Conservation (phyloP, 2,888 invertebrate species). For the Chironomus tentans region DNA sequence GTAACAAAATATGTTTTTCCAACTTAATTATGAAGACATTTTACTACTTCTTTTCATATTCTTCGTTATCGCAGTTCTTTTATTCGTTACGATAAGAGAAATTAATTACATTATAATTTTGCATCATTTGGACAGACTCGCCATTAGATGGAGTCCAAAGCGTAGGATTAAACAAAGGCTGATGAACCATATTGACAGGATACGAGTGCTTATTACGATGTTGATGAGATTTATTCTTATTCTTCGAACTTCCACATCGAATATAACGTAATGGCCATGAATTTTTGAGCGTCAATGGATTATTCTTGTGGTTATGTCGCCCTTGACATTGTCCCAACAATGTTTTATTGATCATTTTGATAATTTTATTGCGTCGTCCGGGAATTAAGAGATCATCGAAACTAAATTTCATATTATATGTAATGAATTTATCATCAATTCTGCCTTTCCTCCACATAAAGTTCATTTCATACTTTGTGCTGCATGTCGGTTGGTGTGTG, state of each 20-base stretch:
- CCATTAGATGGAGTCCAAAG: not conserved
- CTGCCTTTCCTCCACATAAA: not conserved
- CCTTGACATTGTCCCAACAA: too few species aligned
- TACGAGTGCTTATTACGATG: not conserved
- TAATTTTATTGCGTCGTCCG: not conserved
- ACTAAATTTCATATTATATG: constrained; percentile 7
- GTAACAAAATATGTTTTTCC: too few species aligned
- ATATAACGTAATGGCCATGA: not conserved
- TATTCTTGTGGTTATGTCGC: not conserved
- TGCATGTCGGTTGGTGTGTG: not conserved
- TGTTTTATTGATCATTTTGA: not conserved
- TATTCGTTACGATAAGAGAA: not conserved
- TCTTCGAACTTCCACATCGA: not conserved
- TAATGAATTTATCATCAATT: constrained; percentile 17
- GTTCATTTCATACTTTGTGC: not conserved
- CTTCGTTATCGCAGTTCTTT: too few species aligned
- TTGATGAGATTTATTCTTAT: not conserved
- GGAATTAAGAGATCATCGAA: constrained; percentile 12
- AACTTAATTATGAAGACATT: too few species aligned
- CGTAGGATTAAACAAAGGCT: not conserved
- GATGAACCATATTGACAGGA: not conserved
- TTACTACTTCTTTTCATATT: not conserved
- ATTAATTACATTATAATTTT: not conserved
- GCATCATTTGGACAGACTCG: too few species aligned
- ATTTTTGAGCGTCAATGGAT: not conserved